Conservation (phyloP, 2,797 vertebrate genomes). For the Carcharodon carcharias region DNA sequence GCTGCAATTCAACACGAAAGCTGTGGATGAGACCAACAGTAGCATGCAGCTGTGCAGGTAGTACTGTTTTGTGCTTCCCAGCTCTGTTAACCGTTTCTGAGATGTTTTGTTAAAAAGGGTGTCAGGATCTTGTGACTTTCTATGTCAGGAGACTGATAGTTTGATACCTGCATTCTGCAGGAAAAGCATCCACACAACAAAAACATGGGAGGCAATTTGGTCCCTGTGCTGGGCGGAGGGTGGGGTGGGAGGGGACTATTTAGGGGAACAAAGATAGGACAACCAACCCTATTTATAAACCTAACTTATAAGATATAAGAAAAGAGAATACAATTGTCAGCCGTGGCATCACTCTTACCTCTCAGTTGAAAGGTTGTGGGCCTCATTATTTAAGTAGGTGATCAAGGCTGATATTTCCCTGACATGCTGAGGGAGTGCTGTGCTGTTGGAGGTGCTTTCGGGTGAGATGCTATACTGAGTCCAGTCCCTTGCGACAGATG, state of each 20-base stretch:
- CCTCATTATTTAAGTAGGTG: too few relatives aligned
- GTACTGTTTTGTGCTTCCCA: background rate
- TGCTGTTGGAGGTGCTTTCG: too few relatives aligned
- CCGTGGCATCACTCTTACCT: background rate
- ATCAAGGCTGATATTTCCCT: too few relatives aligned
- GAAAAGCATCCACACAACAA: background rate
- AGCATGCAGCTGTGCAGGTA: background rate
- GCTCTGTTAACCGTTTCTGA: background rate
- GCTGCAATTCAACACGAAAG: background rate
- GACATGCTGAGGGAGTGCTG: background rate
- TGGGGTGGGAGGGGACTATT: too few relatives aligned
- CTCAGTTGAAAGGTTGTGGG: too few relatives aligned
- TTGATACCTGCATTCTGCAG: background rate
- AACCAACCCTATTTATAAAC: background rate
- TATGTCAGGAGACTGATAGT: background rate
- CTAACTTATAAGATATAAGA: background rate
- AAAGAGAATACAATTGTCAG: too few relatives aligned
- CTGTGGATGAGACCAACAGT: background rate
- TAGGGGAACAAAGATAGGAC: background rate
- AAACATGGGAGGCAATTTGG: background rate
- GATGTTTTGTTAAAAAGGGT: background rate
- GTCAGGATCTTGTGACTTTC: background rate
- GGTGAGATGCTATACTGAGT: too few relatives aligned
- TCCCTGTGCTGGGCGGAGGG: background rate
- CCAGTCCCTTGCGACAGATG: too few relatives aligned